Conservation (phyloP, 2,888 invertebrate species). For the Helobdella robusta region DNA sequence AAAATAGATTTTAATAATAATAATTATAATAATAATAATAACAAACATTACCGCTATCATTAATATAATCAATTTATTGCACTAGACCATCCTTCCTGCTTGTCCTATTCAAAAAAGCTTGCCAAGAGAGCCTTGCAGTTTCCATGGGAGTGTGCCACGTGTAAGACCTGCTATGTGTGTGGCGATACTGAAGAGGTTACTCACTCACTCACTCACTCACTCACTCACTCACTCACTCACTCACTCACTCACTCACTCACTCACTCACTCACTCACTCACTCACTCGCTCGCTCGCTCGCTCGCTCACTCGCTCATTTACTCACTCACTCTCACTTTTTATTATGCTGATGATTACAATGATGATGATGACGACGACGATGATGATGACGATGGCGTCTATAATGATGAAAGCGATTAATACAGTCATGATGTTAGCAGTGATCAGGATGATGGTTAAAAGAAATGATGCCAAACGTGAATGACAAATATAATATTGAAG, state of each 20-base stretch:
- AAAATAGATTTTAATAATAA: too few species aligned
- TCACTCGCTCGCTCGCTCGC: neutral
- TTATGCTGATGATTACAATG: neutral
- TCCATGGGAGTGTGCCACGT: constrained; percentile 24
- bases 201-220: neutral
- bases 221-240: neutral
- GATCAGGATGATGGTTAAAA: too few species aligned
- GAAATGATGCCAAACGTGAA: too few species aligned
- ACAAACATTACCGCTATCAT: too few species aligned
- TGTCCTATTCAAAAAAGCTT: constrained; percentile 11
- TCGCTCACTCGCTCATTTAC: neutral
- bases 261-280: neutral
- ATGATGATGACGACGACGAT: constrained; percentile 15
- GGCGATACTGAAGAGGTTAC: constrained; percentile 10
- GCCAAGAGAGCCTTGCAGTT: neutral
- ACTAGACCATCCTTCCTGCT: constrained; percentile 22
- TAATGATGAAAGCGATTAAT: neutral
- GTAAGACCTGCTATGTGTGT: constrained; percentile 24
- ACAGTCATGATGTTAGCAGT: too few species aligned
- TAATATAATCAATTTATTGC: too few species aligned
- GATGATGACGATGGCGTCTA: neutral
- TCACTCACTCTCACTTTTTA: too few species aligned
- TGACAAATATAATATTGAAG: too few species aligned
- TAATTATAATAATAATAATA: too few species aligned
- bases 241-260: neutral